Percentiles rank a stretch among this genome's conserved stretches.
Conservation (phyloP, 1,140 invertebrate species). For the Pseudomyrmex flavicornis region DNA sequence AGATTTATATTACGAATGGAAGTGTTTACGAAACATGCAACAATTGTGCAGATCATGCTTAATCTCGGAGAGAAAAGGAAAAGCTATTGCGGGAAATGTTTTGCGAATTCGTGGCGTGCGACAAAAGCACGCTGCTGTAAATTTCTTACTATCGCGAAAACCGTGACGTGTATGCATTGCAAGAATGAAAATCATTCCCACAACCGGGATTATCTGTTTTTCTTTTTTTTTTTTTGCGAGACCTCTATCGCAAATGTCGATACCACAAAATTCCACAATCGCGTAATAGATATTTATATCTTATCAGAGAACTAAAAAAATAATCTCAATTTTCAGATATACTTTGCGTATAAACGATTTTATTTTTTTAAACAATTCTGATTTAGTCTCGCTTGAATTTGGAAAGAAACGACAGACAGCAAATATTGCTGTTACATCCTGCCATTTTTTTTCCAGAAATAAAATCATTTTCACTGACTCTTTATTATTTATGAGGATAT, state of each 20-base stretch:
- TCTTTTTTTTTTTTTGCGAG: neutral
- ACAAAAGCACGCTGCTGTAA: neutral
- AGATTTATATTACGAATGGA: neutral
- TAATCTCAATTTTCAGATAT: neutral
- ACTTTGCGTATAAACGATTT: too few relatives aligned
- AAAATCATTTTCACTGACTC: neutral
- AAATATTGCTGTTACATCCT: neutral
- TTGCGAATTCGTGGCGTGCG: neutral
- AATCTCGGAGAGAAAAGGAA: neutral
- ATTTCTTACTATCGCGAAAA: neutral
- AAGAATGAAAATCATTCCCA: too few relatives aligned
- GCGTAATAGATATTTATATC: neutral
- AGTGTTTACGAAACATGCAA: neutral
- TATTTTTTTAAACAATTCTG: neutral
- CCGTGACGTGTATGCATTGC: neutral
- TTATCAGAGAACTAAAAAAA: neutral
- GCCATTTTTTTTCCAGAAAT: neutral
- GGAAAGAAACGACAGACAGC: neutral
- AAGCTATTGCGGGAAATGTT: neutral
- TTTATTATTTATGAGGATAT: conserved; percentile 13
- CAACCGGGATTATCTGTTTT: neutral
- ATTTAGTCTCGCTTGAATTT: neutral
- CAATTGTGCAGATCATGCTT: neutral
- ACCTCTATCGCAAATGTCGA: neutral
- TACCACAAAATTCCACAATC: neutral